Evolutionary conservation across 2,888 invertebrate genomes (phyloP), one percentile per base, ranked within the genome.

Genomic region (Aleiodes testaceus): DNA sequence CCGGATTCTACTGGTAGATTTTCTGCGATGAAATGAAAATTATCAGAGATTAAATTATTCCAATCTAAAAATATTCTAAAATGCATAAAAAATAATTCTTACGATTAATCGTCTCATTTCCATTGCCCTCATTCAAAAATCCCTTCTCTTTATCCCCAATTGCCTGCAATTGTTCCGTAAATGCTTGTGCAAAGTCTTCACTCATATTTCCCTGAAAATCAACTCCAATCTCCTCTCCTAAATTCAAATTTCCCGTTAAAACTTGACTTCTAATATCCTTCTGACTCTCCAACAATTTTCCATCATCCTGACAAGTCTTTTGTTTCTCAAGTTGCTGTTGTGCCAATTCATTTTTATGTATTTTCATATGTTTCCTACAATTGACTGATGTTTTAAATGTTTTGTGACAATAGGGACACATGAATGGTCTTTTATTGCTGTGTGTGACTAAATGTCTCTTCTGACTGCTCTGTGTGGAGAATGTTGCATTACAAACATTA

Each of bases 281-380:
- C 16, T 47, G 6, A 14, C 53, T 9, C 26, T 64, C 47, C 47
- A 42, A 53, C 59, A 45, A 14, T 45, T 12, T 49, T 12, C 14
- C 36, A 66, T 22, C 42, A 61, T 14, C 66, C 53, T 70, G 75
- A 63, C 63, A 76, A 3, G 74, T 76, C 68, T 79, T 80, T 67
- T 81, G 79, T 63, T 81, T 79, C 42, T 83, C 82, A 69, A 84
- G 74, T 79, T 84, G 84, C 83, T 84, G 88, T 75, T 88, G 83
- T 14, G 88, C 88, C 9, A 89, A 80, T 78, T 91, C 90, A 69
- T 87, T 87, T 75, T 89, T 89, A 81, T 92, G 92, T 3, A 90
- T 89, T 77, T 90, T 90, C 87, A 93, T 92, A 79, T 93, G 93
- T 76, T 91, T 91, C 77, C 91, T 89, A 81, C 92, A 92, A 79